phyloP scores from a whole-genome alignment of 1,140 invertebrate species.

The Leptopilina boulardi region DNA sequence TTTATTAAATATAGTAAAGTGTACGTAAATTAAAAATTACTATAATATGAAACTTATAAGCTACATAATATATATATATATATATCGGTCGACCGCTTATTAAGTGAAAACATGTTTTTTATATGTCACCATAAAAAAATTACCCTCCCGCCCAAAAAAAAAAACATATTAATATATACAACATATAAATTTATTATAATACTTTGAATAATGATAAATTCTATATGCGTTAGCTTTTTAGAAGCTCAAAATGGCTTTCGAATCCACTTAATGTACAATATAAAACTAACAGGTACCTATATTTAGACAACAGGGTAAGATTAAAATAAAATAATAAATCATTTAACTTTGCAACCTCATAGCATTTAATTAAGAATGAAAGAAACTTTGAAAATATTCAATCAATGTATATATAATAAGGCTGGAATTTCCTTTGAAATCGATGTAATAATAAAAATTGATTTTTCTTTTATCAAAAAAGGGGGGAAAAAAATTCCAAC shows the following conservation, averaged over 20 bases:
- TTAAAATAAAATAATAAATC: slow-evolving; percentile 40
- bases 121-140: neutral
- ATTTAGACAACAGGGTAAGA: slow-evolving; percentile 62
- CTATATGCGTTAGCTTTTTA: slow-evolving; percentile 24
- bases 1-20: neutral
- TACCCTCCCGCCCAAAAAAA: neutral
- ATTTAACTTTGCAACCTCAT: neutral
- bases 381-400: neutral
- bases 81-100: slow-evolving; percentile 9
- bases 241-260: slow-evolving; percentile 1
- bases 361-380: neutral
- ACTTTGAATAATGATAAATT: slow-evolving; percentile 1
- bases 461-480: neutral
- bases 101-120: slow-evolving; percentile 24
- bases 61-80: no score
- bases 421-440: neutral
- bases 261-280: slow-evolving; percentile 18
- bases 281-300: slow-evolving; percentile 44
- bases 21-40: slow-evolving; percentile 6
- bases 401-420: neutral
- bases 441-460: neutral
- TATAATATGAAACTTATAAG: neutral
- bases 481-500: neutral
- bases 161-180: neutral
- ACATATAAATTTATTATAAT: neutral